phyloP scores from a whole-genome alignment of 2,888 invertebrate species.

The Torymus aiolomorphi region DNA sequence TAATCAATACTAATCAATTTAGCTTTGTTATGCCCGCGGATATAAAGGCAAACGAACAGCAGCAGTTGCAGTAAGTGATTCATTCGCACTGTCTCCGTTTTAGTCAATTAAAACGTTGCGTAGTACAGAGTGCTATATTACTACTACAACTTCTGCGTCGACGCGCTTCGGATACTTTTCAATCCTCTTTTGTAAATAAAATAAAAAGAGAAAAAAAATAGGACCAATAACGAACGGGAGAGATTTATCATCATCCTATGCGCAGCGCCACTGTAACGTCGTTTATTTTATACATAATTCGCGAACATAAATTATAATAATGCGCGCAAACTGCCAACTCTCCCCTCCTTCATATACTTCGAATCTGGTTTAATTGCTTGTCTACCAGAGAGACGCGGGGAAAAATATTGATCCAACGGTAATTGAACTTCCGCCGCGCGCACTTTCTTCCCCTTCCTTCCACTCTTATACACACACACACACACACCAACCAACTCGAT shows the following conservation, averaged over 20 bases:
- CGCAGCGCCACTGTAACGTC: not conserved
- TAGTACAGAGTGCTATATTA: too few species aligned
- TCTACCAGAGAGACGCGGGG: not conserved
- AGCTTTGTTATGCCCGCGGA: constrained; percentile 33
- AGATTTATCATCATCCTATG: too few species aligned
- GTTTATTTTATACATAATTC: constrained; percentile 8
- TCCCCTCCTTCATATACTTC: constrained; percentile 1
- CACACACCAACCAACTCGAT: too few species aligned
- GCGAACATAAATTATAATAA: constrained; percentile 26
- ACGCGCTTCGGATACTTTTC: not conserved
- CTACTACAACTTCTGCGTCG: not conserved
- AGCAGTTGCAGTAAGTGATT: constrained; percentile 31
- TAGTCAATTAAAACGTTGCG: constrained; percentile 7
- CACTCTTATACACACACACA: too few species aligned
- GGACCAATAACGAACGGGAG: too few species aligned
- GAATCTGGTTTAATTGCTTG: constrained; percentile 26
- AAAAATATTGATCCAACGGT: constrained; percentile 29
- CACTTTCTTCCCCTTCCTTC: not conserved
- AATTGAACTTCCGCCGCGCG: constrained; percentile 15
- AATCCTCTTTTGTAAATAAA: constrained; percentile 8
- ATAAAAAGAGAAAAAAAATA: not conserved
- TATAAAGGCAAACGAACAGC: constrained; percentile 21
- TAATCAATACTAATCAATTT: constrained; percentile 51
- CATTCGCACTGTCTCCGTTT: constrained; percentile 20
- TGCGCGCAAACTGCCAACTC: constrained; percentile 4